Base-by-base conservation (phyloP, 2,113 vertebrate species). In the Suncus etruscus region DNA sequence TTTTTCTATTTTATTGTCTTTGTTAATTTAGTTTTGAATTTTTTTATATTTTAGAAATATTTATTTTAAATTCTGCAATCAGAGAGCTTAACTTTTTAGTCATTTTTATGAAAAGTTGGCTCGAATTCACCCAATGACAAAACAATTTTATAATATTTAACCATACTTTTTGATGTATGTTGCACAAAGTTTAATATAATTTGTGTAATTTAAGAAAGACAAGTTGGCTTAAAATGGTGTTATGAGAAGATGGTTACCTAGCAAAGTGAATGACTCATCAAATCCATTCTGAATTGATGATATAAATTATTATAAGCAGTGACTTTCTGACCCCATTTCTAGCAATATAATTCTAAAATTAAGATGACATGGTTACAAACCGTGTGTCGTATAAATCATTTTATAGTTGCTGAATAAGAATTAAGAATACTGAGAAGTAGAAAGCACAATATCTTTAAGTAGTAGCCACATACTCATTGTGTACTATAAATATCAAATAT, bases 241-340 rank as follows among this genome's bases (percentile, higher is more conserved):
- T 61, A 70, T 70, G 54, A 86, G 32, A 48, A 93, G 82, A 47
- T 48, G 27, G 16, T 88, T 94, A 22, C 70, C 78, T 81, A 78
- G 6, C 24, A 68, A 77, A 88, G 27, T 75, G 24, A 25, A 65
- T 93, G 83, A 89, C 25, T 89, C 48, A 83, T 89, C 86, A 87
- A 91, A 87, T 83, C 87, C 31, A 89, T 81, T 92, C 68, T 80
- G 29, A 92, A 82, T 72, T 76, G 22, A 80, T 73, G 25, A 94
- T 90, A 81, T 77, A 58, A 86, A 68, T 86, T 79, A 88, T 63
- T 77, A 83, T 29, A 88, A 25, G 58, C 6, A 69, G 77, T 88
- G 68, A 4, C 27, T 91, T 93, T 89, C 31, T 93, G 39, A 93
- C 27, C 50, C 39, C 16, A 79, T 83, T 94, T 94, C 58, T 83